phyloP scores from a whole-genome alignment of 2,888 invertebrate genomes.

The Monopis laevigella region DNA sequence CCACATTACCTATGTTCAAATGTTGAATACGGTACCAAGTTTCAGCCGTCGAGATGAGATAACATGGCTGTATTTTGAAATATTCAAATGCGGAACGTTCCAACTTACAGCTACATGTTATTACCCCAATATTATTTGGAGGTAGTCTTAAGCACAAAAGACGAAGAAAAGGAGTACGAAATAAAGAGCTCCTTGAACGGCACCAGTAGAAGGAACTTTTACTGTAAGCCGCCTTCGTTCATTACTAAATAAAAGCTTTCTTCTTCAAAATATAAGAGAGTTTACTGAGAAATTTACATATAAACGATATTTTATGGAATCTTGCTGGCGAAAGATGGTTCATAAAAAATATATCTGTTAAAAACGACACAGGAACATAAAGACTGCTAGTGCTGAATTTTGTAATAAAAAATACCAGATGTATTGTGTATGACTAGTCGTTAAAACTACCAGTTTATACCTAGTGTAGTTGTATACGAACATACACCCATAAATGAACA shows the following conservation, averaged over 20 bases:
- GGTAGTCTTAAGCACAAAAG: slow-evolving; percentile 1
- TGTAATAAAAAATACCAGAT: slow-evolving; percentile 37
- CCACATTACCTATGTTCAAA: slow-evolving; percentile 3
- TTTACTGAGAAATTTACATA: slow-evolving; percentile 21
- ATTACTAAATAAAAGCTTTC: slow-evolving; percentile 12
- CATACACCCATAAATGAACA: no score
- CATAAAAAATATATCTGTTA: slow-evolving; percentile 40
- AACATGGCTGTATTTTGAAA: neutral
- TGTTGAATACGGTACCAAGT: slow-evolving; percentile 6
- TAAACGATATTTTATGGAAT: slow-evolving; percentile 30
- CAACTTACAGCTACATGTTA: neutral
- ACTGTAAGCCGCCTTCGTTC: slow-evolving; percentile 8
- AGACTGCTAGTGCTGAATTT: slow-evolving; percentile 25
- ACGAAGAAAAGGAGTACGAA: neutral
- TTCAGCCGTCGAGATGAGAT: neutral
- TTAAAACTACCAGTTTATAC: no score
- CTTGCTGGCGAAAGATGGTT: slow-evolving; percentile 27
- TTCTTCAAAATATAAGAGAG: slow-evolving; percentile 11
- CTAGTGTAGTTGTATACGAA: no score
- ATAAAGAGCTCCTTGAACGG: slow-evolving; percentile 5
- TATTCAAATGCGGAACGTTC: slow-evolving; percentile 1
- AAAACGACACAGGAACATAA: slow-evolving; percentile 34
- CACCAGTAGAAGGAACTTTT: neutral
- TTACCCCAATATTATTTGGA: neutral
- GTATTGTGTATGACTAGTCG: no score